phyloP scores from a whole-genome alignment of 2,888 invertebrate genomes.

The Hirtodrosophila cameraria region DNA sequence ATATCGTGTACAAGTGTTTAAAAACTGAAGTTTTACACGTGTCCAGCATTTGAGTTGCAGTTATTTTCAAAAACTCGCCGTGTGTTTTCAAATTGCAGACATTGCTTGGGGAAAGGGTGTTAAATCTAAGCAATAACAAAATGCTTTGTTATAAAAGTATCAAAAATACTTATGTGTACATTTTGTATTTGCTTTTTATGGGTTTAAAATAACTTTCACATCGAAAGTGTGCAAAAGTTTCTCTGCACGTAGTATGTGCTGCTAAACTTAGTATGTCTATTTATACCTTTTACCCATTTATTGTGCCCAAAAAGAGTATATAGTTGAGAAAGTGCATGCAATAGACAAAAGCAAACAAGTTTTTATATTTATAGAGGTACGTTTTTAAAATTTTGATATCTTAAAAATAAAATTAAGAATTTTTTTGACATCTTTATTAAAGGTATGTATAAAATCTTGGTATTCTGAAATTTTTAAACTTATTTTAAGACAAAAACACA shows the following conservation, averaged over 20 bases:
- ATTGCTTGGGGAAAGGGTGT: constrained; percentile 6
- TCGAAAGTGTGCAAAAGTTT: constrained; percentile 44
- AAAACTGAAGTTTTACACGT: constrained; percentile 71
- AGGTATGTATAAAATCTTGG: no score
- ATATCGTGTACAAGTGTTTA: constrained; percentile 72
- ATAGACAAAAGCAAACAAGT: no score
- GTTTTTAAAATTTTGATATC: no score
- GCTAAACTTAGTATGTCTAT: no score
- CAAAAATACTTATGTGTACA: constrained; percentile 51
- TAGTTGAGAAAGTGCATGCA: no score
- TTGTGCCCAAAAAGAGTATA: no score
- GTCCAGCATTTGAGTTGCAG: constrained; percentile 66
- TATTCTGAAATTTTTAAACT: no score
- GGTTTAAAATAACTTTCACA: constrained; percentile 47
- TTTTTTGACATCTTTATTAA: no score
- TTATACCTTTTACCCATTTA: no score
- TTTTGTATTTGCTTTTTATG: constrained; percentile 53
- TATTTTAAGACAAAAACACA: no score
- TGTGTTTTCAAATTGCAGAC: constrained; percentile 4
- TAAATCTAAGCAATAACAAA: constrained; percentile 49
- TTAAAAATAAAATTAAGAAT: no score
- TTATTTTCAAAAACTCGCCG: constrained; percentile 3
- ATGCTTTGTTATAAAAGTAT: constrained; percentile 52
- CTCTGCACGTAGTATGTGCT: constrained; percentile 27
- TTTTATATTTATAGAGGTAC: no score